Evolutionary conservation across 2,888 invertebrate species (phyloP).

Genomic region (Phortica magna): DNA sequence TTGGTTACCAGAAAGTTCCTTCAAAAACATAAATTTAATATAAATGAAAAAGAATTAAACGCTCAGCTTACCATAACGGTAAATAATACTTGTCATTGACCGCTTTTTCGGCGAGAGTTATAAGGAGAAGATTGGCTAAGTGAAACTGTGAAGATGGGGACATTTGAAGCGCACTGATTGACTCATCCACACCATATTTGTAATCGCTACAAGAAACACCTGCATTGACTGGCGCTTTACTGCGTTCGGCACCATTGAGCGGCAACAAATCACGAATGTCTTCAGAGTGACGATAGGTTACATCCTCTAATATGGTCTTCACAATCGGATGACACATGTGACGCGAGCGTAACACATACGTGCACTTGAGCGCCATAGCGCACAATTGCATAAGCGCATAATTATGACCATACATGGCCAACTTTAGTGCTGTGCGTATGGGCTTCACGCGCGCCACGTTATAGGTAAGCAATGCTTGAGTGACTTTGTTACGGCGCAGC

Average conservation of each 20-base stretch:
- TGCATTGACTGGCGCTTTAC: constrained; percentile 58
- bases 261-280: constrained; percentile 72
- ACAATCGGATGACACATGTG: constrained; percentile 70
- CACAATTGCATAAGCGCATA: constrained; percentile 77
- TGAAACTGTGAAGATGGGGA: constrained; percentile 78
- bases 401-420: constrained; percentile 78
- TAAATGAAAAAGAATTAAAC: neutral
- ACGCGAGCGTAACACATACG: constrained; percentile 73
- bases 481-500: constrained; percentile 85
- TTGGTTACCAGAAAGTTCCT: constrained; percentile 78
- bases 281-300: constrained; percentile 75
- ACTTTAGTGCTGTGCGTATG: constrained; percentile 77
- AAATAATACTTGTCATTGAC: constrained; percentile 77
- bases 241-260: constrained; percentile 40
- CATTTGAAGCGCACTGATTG: constrained; percentile 75
- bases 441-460: constrained; percentile 83
- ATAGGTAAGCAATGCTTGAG: constrained; percentile 89
- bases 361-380: constrained; percentile 77
- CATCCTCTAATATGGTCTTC: constrained; percentile 68
- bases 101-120: constrained; percentile 76
- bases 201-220: constrained; percentile 76
- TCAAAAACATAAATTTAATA: neutral
- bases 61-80: constrained; percentile 73
- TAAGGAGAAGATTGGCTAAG: constrained; percentile 76
- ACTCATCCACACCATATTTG: constrained; percentile 74